A percentile compares a stretch with the other conserved stretches of the same genome.
These are phyloP conservation scores for Potamarius usumacintae DNA, from an alignment of 2,113 vertebrate species.

Conservation along the genomic window DNA sequence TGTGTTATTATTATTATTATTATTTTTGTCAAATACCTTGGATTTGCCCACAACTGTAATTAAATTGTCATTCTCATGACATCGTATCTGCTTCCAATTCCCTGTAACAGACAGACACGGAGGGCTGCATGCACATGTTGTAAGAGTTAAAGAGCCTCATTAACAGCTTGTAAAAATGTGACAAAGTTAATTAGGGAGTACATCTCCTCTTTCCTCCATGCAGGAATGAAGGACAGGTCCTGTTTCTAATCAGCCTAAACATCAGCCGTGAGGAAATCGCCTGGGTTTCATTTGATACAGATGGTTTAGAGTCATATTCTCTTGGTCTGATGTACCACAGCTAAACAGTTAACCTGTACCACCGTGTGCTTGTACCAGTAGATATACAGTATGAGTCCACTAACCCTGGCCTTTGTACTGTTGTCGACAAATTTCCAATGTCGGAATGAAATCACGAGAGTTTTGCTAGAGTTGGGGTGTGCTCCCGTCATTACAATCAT, in stretches of 20 bases:
- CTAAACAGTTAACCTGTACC: slow-evolving; percentile 12
- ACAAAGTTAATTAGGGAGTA: slow-evolving; percentile 56
- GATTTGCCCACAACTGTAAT: slow-evolving; percentile 10
- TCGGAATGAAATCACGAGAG: too few relatives aligned
- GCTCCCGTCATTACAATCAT: too few relatives aligned
- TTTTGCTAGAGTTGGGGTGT: too few relatives aligned
- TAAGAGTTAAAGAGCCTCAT: slow-evolving; percentile 49
- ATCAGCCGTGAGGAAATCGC: slow-evolving; percentile 25
- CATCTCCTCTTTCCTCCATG: slow-evolving; percentile 37
- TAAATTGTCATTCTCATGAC: slow-evolving; percentile 31
- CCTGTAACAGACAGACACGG: slow-evolving; percentile 31
- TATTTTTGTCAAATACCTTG: not conserved
- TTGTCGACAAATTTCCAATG: too few relatives aligned
- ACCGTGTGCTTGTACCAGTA: too few relatives aligned
- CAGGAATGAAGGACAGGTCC: slow-evolving; percentile 52
- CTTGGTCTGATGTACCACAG: not conserved
- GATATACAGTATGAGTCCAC: not conserved
- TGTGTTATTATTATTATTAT: not conserved
- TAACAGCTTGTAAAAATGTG: slow-evolving; percentile 58
- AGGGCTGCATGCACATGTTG: slow-evolving; percentile 39
- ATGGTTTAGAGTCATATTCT: slow-evolving; percentile 37
- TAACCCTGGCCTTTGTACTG: not conserved
- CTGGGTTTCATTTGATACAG: slow-evolving; percentile 51
- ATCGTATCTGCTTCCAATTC: slow-evolving; percentile 47
- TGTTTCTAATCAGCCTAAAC: slow-evolving; percentile 56